Conservation (phyloP, 2,113 vertebrate species). For the Tonatia bakeri region DNA sequence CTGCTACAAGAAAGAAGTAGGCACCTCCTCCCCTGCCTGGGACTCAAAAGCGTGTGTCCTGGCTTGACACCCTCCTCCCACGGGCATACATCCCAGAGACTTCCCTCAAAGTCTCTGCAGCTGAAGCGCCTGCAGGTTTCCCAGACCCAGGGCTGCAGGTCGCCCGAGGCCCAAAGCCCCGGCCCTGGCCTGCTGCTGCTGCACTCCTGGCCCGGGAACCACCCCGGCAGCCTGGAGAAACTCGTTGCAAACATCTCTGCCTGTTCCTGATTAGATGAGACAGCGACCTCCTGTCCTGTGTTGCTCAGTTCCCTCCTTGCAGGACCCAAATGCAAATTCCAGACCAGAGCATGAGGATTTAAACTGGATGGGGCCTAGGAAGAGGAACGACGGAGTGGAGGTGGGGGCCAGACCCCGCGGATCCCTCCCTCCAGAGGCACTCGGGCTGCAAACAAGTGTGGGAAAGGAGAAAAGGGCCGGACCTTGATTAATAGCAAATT, state of each 20-base stretch:
- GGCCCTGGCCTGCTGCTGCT: constrained; percentile 48
- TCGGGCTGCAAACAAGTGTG: constrained; percentile 52
- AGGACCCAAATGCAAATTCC: constrained; percentile 79
- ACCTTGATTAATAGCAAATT: constrained; percentile 75
- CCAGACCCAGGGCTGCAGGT: not conserved
- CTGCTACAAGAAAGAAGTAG: not conserved
- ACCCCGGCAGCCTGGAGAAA: constrained; percentile 72
- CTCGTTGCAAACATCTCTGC: constrained; percentile 75
- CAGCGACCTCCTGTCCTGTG: constrained; percentile 67
- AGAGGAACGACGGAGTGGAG: constrained; percentile 51
- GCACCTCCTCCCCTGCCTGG: not conserved
- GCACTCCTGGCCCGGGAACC: constrained; percentile 49
- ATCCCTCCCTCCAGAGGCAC: not conserved
- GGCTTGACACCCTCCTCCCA: not conserved
- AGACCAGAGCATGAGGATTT: constrained; percentile 80
- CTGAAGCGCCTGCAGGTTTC: not conserved
- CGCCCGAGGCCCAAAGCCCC: constrained; percentile 52
- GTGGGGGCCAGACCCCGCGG: not conserved
- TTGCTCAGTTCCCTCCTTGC: constrained; percentile 69
- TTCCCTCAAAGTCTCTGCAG: not conserved
- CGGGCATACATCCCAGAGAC: not conserved
- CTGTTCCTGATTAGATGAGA: constrained; percentile 78
- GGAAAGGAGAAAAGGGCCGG: constrained; percentile 57
- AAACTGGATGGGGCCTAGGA: constrained; percentile 79
- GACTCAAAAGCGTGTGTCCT: not conserved